Conservation (phyloP, 2,113 vertebrate genomes). For the Stegastes partitus region DNA sequence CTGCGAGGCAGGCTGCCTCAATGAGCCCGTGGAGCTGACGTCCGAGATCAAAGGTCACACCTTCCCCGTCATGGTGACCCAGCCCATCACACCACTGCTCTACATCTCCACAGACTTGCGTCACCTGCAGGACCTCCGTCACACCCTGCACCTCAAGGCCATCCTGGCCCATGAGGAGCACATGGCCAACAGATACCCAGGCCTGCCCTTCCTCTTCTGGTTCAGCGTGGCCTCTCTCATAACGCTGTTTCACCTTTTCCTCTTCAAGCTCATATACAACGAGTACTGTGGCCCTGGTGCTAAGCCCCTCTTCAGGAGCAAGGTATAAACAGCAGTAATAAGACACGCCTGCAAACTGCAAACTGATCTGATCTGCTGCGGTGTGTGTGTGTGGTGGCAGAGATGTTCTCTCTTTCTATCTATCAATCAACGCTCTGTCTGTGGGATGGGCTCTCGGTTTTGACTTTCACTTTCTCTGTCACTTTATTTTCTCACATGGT, state of each 20-base stretch:
- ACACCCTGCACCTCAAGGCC: constrained; percentile 96
- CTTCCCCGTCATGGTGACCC: constrained; percentile 96
- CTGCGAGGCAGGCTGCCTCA: constrained; percentile 95
- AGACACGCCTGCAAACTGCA: constrained; percentile 7
- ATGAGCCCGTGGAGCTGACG: constrained; percentile 95
- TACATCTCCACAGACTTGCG: constrained; percentile 95
- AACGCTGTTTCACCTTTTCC: constrained; percentile 97
- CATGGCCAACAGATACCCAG: constrained; percentile 97
- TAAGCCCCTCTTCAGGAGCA: constrained; percentile 97
- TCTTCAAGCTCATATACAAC: constrained; percentile 99
- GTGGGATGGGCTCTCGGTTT: constrained; percentile 42
- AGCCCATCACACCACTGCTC: constrained; percentile 94
- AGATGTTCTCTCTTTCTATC: constrained; percentile 25
- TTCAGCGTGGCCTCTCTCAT: constrained; percentile 98
- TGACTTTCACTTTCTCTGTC: constrained; percentile 31
- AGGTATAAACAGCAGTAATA: constrained; percentile 87
- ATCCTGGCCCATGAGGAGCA: constrained; percentile 97
- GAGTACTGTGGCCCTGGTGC: constrained; percentile 98
- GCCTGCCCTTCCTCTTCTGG: constrained; percentile 98
- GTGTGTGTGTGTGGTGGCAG: constrained; percentile 50
- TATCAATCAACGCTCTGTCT: constrained; percentile 15
- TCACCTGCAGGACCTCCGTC: constrained; percentile 95
- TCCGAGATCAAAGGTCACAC: constrained; percentile 90
- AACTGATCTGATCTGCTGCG: constrained; percentile 27
- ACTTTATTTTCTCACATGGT: constrained; percentile 2